Base-by-base conservation (phyloP, 2,888 invertebrate species). In the Yponomeuta sedellus region DNA sequence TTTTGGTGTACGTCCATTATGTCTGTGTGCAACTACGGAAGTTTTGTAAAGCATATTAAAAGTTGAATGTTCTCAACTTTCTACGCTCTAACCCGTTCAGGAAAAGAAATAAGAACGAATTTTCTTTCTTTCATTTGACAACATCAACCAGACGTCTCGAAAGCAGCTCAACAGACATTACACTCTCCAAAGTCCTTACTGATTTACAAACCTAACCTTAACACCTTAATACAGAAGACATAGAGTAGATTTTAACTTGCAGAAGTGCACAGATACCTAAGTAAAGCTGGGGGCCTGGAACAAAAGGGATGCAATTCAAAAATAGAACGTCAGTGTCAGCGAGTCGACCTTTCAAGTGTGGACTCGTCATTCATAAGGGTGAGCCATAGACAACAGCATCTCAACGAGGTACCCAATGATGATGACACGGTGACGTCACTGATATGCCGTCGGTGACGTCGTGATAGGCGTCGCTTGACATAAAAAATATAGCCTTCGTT, bases 311-410 rank as follows among this genome's bases (percentile, higher is more conserved):
- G 68, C 70, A 72, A 68, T 69, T 69, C 67, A 69, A 70, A 72
- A 73, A 74, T 74, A 73, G 73, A 70, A 70, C 73, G 71, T 68
- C 72, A 72, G 72, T 72, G 71, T 73, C 72, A 73, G 67, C 68
- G 73, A 67, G 71, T 69, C 71, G 74, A 75, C 78, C 76, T 77
- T 77, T 73, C 68, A 70, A 77, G 77, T 67, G 73, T 65, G 69
- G 74, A 59, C 44, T 52, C 44, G 44, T 52, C 44, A 52, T 12
- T 52, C 44, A 52, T 16, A 52, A 52, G 44, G 44, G 44, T 16
- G 44, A 16, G 44, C 44, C 16, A 16, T 4, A 52, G 16, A 52
- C 8, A 34, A 34, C 34, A 34, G 34, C 34, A 34, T 34, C 34
- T 34, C 34, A 34, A 34, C 34, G 34, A 34, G 10, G 8, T 34